A percentile compares a stretch with the other conserved stretches of the same genome.
Evolutionary conservation across 2,797 vertebrate genomes (phyloP).

Genomic region (Poecile montanus): DNA sequence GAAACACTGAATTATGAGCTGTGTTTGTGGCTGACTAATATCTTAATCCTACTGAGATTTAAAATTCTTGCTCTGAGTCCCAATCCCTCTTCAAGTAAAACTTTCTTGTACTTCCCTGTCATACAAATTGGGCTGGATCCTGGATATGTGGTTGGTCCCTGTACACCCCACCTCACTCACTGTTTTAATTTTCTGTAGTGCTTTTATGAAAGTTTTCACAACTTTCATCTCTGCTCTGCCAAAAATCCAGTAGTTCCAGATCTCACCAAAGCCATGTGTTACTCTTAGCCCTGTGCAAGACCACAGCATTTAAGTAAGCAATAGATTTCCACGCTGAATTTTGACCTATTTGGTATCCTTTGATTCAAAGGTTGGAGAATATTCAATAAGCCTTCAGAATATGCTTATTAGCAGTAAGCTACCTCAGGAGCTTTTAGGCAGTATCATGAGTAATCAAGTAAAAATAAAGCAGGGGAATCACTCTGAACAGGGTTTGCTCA

Average conservation of each 20-base stretch:
- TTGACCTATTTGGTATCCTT: not conserved
- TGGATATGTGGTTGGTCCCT: not conserved
- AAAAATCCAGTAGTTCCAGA: not conserved
- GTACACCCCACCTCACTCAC: not conserved
- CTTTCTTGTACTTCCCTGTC: not conserved
- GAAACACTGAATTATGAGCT: not conserved
- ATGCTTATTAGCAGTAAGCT: not conserved
- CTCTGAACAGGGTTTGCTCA: not conserved
- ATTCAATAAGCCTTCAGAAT: not conserved
- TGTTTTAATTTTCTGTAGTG: not conserved
- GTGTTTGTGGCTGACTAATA: not conserved
- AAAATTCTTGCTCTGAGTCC: not conserved
- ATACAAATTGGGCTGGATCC: not conserved
- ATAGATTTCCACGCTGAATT: not conserved
- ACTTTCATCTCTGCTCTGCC: not conserved
- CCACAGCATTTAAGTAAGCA: not conserved
- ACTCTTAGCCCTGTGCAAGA: not conserved
- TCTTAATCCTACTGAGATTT: slow-evolving; percentile 19
- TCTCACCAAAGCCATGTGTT: not conserved
- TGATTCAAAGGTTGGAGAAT: not conserved
- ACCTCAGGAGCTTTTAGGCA: not conserved
- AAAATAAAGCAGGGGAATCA: not conserved
- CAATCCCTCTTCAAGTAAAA: not conserved
- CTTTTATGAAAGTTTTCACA: not conserved
- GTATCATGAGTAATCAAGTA: not conserved